Conservation (phyloP, 2,113 vertebrate species). For the Pachypanchax playfairii region DNA sequence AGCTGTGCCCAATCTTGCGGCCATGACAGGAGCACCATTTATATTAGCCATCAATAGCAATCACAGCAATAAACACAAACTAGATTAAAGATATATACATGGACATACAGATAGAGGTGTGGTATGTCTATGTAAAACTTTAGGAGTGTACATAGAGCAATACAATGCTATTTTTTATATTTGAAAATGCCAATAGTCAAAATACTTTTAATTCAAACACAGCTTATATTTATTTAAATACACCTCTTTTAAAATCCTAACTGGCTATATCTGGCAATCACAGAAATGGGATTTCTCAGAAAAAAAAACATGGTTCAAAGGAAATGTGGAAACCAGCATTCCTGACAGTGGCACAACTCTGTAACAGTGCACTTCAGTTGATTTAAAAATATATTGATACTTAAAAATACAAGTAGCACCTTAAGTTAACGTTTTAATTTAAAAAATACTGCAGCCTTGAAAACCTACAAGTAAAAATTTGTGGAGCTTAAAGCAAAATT, state of each 20-base stretch:
- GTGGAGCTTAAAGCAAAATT: slow-evolving; percentile 15
- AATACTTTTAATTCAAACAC: too few species aligned
- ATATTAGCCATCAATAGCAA: too few species aligned
- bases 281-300: neutral
- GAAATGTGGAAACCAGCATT: neutral
- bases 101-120: too few species aligned
- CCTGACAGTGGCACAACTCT: neutral
- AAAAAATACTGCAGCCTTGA: slow-evolving; percentile 13
- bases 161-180: too few species aligned
- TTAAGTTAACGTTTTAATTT: slow-evolving; percentile 17
- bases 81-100: too few species aligned
- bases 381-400: slow-evolving; percentile 8
- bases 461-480: neutral
- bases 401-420: slow-evolving; percentile 19
- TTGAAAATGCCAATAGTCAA: too few species aligned
- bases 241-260: too few species aligned
- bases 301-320: neutral
- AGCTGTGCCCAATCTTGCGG: neutral
- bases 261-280: neutral
- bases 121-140: too few species aligned
- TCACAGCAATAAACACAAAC: too few species aligned
- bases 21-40: neutral
- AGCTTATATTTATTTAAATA: too few species aligned
- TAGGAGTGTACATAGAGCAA: too few species aligned
- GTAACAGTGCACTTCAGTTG: neutral